Percentiles rank a stretch among this genome's conserved stretches.
phyloP scores from a whole-genome alignment of 2,797 vertebrate genomes.

The Phataginus tetradactyla region DNA sequence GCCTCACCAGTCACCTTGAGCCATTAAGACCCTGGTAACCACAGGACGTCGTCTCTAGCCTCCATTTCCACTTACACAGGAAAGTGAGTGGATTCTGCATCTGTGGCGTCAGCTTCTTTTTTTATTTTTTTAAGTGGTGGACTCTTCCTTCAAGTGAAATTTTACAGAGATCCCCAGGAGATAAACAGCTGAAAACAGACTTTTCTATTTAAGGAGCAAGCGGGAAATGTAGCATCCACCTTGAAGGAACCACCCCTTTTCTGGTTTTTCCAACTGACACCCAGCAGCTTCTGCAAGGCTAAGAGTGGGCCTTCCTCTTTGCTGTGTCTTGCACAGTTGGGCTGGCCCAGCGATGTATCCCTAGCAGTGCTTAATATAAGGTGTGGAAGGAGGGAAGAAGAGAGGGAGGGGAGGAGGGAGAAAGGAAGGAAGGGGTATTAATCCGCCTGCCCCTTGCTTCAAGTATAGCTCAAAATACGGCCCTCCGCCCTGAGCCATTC shows the following conservation, averaged over 20 bases:
- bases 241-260: not conserved
- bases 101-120: accelerated
- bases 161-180: not conserved
- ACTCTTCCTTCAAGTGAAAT: not conserved
- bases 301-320: not conserved
- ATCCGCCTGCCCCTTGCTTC: not conserved
- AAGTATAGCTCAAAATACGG: not conserved
- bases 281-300: not conserved
- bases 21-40: accelerated
- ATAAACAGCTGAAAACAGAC: not conserved
- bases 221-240: not conserved
- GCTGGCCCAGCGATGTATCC: not conserved
- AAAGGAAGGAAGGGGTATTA: accelerated
- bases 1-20: accelerated
- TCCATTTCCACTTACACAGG: accelerated
- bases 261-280: not conserved
- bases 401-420: too few species aligned
- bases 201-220: not conserved
- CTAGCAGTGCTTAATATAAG: not conserved
- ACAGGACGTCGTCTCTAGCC: too few species aligned
- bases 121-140: not conserved
- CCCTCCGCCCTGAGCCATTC: not conserved
- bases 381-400: not conserved
- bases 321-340: not conserved
- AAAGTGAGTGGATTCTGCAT: too few species aligned